Evolutionary conservation across 2,113 vertebrate genomes (phyloP).

Genomic region (Esox niger): DNA sequence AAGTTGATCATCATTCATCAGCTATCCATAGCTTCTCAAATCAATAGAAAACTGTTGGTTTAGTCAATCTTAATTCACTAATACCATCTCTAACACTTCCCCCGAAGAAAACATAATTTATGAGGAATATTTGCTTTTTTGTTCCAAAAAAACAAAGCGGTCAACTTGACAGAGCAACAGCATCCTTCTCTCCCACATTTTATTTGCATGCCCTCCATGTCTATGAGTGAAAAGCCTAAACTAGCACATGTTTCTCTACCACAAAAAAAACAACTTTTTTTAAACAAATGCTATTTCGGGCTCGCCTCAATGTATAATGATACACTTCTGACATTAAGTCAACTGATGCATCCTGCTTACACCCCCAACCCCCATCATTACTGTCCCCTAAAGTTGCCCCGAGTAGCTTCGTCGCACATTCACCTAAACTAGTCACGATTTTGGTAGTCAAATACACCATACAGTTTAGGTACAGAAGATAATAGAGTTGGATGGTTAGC

Average conservation of each 20-base stretch:
- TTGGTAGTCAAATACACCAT: neutral
- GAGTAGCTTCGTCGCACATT: no score
- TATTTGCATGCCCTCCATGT: conserved; percentile 52
- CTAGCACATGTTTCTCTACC: neutral
- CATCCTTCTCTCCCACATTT: conserved; percentile 12
- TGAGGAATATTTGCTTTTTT: neutral
- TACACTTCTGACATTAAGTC: neutral
- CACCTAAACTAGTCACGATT: no score
- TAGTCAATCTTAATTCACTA: neutral
- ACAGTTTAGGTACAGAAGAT: neutral
- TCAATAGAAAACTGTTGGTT: neutral
- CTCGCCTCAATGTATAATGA: neutral
- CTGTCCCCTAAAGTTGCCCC: neutral
- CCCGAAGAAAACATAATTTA: neutral
- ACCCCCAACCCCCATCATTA: no score
- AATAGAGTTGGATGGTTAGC: conserved; percentile 14
- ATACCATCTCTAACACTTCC: neutral
- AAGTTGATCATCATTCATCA: neutral
- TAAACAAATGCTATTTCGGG: neutral
- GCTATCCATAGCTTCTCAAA: neutral
- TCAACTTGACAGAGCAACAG: conserved; percentile 19
- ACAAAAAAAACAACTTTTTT: neutral
- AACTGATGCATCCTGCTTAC: no score
- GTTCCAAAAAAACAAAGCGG: neutral
- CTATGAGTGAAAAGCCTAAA: conserved; percentile 40